Percentiles rank a stretch among this genome's conserved stretches.
Conservation (phyloP, 2,113 vertebrate species). For the Speoplatyrhinus poulsoni region DNA sequence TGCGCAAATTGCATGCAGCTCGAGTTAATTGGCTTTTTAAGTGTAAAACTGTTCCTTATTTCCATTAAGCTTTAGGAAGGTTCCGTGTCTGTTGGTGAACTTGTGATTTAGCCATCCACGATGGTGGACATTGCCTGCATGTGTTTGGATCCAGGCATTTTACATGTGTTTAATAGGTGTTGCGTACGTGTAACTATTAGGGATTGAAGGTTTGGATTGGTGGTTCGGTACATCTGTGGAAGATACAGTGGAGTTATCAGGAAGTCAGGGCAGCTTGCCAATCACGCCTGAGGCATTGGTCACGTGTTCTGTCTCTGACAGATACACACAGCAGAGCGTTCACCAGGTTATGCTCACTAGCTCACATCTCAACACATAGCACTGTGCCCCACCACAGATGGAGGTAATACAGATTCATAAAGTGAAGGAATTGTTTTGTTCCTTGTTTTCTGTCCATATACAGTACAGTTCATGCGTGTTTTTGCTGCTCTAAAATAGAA, state of each 20-base stretch:
- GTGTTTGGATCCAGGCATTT: conserved; percentile 60
- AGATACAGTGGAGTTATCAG: conserved; percentile 77
- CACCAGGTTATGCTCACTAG: conserved; percentile 56
- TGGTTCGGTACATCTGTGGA: conserved; percentile 79
- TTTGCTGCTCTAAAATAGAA: conserved; percentile 59
- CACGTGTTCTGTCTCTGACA: conserved; percentile 49
- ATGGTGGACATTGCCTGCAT: conserved; percentile 75
- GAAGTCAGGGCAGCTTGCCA: conserved; percentile 71
- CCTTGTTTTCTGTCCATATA: conserved; percentile 63
- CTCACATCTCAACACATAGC: conserved; percentile 70
- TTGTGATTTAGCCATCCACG: conserved; percentile 67
- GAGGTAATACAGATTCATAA: conserved; percentile 59
- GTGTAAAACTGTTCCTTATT: conserved; percentile 35
- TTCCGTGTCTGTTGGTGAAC: conserved; percentile 50
- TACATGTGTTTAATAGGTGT: conserved; percentile 57
- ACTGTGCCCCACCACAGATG: conserved; percentile 67
- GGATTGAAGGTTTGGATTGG: conserved; percentile 67
- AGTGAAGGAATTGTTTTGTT: conserved; percentile 60
- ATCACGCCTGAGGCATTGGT: conserved; percentile 62
- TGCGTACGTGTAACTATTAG: conserved; percentile 58
- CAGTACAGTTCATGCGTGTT: conserved; percentile 49
- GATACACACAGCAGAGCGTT: conserved; percentile 50
- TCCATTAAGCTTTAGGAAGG: conserved; percentile 41
- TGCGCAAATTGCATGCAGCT: conserved; percentile 62
- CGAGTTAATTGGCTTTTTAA: conserved; percentile 32